phyloP scores from a whole-genome alignment of 2,113 vertebrate species.

The Triplophysa dalaica region DNA sequence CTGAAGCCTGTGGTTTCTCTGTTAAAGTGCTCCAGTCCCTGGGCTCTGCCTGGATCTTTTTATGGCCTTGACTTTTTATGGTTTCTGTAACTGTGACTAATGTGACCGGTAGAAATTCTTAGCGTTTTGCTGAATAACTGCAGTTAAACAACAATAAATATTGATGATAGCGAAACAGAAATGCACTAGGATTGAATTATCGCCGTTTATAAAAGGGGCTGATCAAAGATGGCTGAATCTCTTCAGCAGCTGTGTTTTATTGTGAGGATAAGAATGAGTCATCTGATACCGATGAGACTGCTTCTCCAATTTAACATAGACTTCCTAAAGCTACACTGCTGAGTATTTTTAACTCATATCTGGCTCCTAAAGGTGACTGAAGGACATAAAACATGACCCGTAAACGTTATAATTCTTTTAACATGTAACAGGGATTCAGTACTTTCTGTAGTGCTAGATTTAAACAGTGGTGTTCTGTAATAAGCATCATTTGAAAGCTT shows the following conservation, averaged over 20 bases:
- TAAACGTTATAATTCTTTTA: not conserved
- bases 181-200: slow-evolving; percentile 20
- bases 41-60: not conserved
- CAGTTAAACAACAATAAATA: slow-evolving; percentile 36
- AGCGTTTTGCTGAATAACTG: slow-evolving; percentile 21
- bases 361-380: not conserved
- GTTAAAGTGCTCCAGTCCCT: slow-evolving; percentile 19
- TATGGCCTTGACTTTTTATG: slow-evolving; percentile 26
- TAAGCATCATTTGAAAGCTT: not conserved
- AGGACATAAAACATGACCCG: not conserved
- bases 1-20: slow-evolving; percentile 34
- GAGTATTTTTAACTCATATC: not conserved
- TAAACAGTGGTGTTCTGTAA: not conserved
- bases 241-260: not conserved
- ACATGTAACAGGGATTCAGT: not conserved
- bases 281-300: not conserved
- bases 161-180: slow-evolving; percentile 11
- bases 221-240: not conserved
- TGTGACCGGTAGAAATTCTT: slow-evolving; percentile 25
- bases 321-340: not conserved
- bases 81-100: slow-evolving; percentile 28
- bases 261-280: not conserved
- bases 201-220: not conserved
- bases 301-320: not conserved
- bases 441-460: not conserved